Evolutionary conservation across 2,113 vertebrate species (phyloP), one percentile per base, ranked within the genome.

Genomic region (Lichenostomus cassidix): DNA sequence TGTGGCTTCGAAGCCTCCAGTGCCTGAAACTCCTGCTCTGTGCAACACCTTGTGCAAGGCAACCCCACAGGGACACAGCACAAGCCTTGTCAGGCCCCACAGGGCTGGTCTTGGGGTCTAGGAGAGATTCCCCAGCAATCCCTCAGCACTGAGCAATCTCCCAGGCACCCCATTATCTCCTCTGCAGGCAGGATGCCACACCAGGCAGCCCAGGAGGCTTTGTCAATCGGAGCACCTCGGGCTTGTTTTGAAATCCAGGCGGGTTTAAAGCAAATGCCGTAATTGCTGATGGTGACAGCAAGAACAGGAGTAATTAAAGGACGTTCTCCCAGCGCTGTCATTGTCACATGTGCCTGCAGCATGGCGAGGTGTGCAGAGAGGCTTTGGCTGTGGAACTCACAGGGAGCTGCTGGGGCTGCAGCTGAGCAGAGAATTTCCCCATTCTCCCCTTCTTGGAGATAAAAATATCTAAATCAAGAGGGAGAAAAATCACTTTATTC

Each of bases 71-170:
- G 68, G 87, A 15, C 69, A 9, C 39, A 7, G 74, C 94, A 64
- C 95, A 94, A 95, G 88, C 92, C 83, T 92, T 87, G 71, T 87
- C 95, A 92, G 79, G 79, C 35, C 65, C 85, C 73, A 81, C 68
- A 75, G 79, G 52, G 60, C 2, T 52, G 75, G 5, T 83, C 55
- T 33, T 24, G 2, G 84, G 79, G 94, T 89, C 92, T 53, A 15
- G 25, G 68, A 89, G 90, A 77, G 69, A 75, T 89, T 96, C 80
- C 37, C 85, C 60, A 70, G 39, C 44, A 12, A 88, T 90, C 93
- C 82, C 75, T 93, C 93, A 94, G 24, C 28, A 1, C 64, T 90
- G 95, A 91, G 91, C 95, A 93, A 95, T 23, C 58, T 33, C n/a
- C 59, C 93, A 83, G 84, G 83, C 67, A 42, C 41, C 80, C 67